Conservation (phyloP, 2,797 vertebrate genomes). For the Meda fulgida region DNA sequence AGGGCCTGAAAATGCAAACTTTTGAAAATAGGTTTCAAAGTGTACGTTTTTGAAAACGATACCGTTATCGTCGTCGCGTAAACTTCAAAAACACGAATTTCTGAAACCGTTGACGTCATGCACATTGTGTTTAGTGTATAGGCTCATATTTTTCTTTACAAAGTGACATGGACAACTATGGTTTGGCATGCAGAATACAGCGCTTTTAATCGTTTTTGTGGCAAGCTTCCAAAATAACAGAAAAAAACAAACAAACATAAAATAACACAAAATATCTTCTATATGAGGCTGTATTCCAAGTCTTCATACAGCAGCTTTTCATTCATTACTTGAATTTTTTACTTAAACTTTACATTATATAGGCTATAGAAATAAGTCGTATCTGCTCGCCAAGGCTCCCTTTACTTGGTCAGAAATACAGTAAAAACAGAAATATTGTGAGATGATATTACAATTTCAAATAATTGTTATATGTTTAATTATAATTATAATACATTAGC, state of each 20-base stretch:
- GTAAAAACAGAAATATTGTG: too few relatives aligned
- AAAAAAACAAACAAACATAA: neutral
- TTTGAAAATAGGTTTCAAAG: neutral
- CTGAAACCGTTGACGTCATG: neutral
- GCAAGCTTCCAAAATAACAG: neutral
- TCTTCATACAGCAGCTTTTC: neutral
- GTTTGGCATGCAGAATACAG: too few relatives aligned
- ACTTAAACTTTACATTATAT: neutral
- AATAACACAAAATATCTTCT: neutral
- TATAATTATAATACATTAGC: neutral
- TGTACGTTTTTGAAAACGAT: neutral
- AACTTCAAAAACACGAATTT: neutral
- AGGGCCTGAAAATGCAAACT: neutral
- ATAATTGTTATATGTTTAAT: neutral
- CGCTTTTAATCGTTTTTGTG: accelerated
- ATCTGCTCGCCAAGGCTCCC: neutral
- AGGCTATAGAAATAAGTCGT: neutral
- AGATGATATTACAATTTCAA: neutral
- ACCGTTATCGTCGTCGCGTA: neutral
- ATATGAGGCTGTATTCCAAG: neutral
- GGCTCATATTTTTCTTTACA: neutral
- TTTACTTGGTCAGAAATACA: neutral
- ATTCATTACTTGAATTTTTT: neutral
- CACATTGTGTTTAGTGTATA: neutral
- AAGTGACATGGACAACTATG: too few relatives aligned